A percentile compares a stretch with the other conserved stretches of the same genome.
These are phyloP conservation scores for Paedocypris micromegethes DNA, from an alignment of 2,797 vertebrate species.

Conservation along the genomic window DNA sequence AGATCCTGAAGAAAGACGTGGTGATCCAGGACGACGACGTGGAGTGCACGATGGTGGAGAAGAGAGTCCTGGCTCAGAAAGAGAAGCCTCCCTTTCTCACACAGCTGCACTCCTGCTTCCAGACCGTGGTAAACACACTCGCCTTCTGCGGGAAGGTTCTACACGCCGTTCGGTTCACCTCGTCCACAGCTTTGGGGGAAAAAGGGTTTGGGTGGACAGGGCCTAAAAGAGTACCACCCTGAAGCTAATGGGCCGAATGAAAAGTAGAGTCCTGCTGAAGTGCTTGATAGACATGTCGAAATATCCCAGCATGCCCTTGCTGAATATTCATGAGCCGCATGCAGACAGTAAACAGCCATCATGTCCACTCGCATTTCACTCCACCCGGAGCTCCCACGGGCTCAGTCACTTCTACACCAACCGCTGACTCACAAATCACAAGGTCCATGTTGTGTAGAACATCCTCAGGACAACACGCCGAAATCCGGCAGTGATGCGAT, in stretches of 20 bases:
- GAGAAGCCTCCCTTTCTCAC: slow-evolving; percentile 95
- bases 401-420: neutral
- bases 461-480: no score
- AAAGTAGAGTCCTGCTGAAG: neutral
- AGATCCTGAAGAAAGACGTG: slow-evolving; percentile 97
- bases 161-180: no score
- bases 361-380: slow-evolving; percentile 13
- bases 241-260: no score
- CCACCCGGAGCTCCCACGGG: neutral
- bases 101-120: slow-evolving; percentile 95
- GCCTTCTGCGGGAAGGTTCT: no score
- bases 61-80: slow-evolving; percentile 84
- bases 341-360: slow-evolving; percentile 7
- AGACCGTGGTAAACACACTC: slow-evolving; percentile 78
- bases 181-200: no score
- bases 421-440: neutral
- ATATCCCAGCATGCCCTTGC: slow-evolving; percentile 7
- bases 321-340: slow-evolving; percentile 23
- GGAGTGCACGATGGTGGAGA: slow-evolving; percentile 98
- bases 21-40: slow-evolving; percentile 98
- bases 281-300: slow-evolving; percentile 25
- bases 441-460: no score
- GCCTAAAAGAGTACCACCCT: no score
- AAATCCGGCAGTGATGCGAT: no score
- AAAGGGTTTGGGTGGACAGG: no score